These are phyloP conservation scores for Phalacrocorax brasilianus DNA, from an alignment of 2,113 vertebrate species.

Conservation along the genomic window DNA sequence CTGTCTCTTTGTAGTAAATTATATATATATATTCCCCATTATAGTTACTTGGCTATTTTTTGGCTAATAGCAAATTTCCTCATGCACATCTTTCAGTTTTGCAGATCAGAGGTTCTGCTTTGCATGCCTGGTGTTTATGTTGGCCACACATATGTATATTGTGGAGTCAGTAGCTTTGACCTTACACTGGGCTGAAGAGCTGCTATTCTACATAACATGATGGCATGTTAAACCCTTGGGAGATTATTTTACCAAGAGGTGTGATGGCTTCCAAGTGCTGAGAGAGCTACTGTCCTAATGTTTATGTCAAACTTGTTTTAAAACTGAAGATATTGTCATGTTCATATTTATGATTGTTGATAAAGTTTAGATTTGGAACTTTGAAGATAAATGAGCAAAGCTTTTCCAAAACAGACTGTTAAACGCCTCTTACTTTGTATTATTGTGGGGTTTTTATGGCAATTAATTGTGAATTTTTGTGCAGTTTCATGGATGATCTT, in stretches of 20 bases:
- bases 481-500: neutral
- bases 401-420: neutral
- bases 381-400: neutral
- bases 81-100: neutral
- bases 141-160: neutral
- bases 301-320: neutral
- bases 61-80: neutral
- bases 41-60: neutral
- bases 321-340: neutral
- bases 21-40: neutral
- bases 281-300: neutral
- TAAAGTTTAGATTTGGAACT: neutral
- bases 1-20: neutral
- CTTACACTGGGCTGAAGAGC: neutral
- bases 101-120: neutral
- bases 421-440: neutral
- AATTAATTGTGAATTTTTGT: neutral
- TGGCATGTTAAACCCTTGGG: neutral
- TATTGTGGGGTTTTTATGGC: neutral
- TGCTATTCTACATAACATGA: neutral
- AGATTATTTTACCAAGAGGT: neutral
- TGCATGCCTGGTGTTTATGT: neutral
- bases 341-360: neutral
- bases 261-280: neutral
- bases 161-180: neutral